phyloP scores from a whole-genome alignment of 2,113 vertebrate species.

The Syngnathus floridae region DNA sequence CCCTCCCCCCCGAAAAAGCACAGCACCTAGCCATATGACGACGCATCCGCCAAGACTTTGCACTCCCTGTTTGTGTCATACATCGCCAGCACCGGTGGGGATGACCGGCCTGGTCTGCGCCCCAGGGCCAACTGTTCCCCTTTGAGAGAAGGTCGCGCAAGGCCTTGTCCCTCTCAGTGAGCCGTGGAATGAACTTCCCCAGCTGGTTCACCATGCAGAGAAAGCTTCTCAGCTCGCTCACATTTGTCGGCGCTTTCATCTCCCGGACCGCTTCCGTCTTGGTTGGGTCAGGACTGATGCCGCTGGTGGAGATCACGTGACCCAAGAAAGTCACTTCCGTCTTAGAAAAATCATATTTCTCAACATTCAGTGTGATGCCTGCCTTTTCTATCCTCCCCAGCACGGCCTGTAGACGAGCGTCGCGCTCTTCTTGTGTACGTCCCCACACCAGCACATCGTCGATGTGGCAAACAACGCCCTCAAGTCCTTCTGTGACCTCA shows the following conservation, averaged over 20 bases:
- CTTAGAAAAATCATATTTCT: too few species aligned
- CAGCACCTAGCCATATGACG: too few species aligned
- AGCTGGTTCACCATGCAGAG: not conserved
- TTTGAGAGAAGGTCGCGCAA: not conserved
- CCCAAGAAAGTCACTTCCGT: constrained; percentile 12
- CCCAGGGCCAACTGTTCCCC: constrained; percentile 1
- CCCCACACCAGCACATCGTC: constrained; percentile 30
- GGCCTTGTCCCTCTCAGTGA: constrained; percentile 7
- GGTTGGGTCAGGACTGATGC: constrained; percentile 13
- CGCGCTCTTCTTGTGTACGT: constrained; percentile 7
- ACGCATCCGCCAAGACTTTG: not conserved
- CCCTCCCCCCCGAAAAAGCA: too few species aligned
- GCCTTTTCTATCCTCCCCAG: constrained; percentile 18
- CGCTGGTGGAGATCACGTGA: not conserved
- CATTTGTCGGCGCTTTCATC: not conserved
- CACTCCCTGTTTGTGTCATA: constrained; percentile 14
- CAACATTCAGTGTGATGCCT: constrained; percentile 19
- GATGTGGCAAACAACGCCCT: constrained; percentile 26
- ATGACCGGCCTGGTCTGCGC: not conserved
- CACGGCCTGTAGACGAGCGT: constrained; percentile 9
- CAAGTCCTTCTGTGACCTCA: constrained; percentile 6
- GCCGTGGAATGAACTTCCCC: not conserved
- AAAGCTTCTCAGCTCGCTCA: constrained; percentile 1
- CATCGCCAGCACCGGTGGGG: not conserved
- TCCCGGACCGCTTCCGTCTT: constrained; percentile 13